phyloP scores from a whole-genome alignment of 1,140 invertebrate genomes.

The Drosophila bifasciata region DNA sequence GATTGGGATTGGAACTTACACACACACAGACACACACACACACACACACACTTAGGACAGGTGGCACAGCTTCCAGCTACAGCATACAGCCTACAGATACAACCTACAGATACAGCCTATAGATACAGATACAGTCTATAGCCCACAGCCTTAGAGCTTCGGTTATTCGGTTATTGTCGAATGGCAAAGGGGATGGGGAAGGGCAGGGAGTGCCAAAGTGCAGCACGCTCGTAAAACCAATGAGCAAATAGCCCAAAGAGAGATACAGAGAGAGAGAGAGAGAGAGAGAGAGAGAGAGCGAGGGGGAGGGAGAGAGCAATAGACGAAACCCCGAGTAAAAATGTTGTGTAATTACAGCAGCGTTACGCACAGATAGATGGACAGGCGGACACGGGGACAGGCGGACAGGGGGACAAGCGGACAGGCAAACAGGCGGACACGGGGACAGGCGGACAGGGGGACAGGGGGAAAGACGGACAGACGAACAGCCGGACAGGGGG shows the following conservation, averaged over 20 bases:
- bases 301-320: no score
- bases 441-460: conserved; percentile 37
- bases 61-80: conserved; percentile 50
- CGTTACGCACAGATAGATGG: conserved; percentile 79
- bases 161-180: conserved; percentile 40
- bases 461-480: no score
- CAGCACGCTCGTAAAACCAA: conserved; percentile 78
- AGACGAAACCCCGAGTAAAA: conserved; percentile 71
- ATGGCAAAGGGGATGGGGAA: conserved; percentile 57
- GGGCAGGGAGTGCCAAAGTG: conserved; percentile 76
- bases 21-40: conserved; percentile 4
- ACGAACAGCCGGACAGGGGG: conserved; percentile 41
- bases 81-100: conserved; percentile 18
- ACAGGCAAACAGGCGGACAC: conserved; percentile 29
- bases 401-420: no score
- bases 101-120: conserved; percentile 42
- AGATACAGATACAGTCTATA: conserved; percentile 41
- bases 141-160: conserved; percentile 48
- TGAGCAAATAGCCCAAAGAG: conserved; percentile 67
- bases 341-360: conserved; percentile 79
- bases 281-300: conserved; percentile 8
- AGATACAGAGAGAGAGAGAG: conserved; percentile 22
- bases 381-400: conserved; percentile 35
- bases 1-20: neutral
- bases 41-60: conserved; percentile 45